Evolutionary conservation across 2,797 vertebrate genomes (phyloP).

Genomic region (Periparus ater): DNA sequence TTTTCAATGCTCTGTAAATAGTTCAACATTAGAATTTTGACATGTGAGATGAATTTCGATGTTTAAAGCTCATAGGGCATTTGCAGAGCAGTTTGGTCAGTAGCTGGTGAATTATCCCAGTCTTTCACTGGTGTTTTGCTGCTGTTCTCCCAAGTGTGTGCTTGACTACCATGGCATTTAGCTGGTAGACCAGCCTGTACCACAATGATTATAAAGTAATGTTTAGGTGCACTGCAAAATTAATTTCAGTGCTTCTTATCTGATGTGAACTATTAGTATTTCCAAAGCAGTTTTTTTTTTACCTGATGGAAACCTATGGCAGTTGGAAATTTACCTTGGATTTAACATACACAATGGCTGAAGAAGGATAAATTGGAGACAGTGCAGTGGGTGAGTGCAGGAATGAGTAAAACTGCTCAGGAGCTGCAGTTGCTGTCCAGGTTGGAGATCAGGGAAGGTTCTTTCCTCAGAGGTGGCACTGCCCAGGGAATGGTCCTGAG

Average conservation of each 20-base stretch:
- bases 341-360: not conserved
- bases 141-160: not conserved
- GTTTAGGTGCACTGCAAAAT: not conserved
- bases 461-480: not conserved
- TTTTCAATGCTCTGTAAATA: conserved; percentile 3
- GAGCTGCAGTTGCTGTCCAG: not conserved
- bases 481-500: not conserved
- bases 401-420: not conserved
- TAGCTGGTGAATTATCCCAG: not conserved
- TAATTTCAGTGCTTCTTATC: not conserved
- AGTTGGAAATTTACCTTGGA: not conserved
- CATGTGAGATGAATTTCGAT: not conserved
- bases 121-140: not conserved
- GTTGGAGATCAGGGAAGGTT: rapidly evolving
- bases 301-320: not conserved
- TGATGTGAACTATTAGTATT: not conserved
- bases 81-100: conserved; percentile 10
- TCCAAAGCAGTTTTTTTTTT: not conserved
- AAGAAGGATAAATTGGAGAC: not conserved
- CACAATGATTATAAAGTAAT: not conserved
- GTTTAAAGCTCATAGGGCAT: not conserved
- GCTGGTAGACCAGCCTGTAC: not conserved
- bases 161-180: not conserved
- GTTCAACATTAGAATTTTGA: conserved; percentile 35
- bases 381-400: not conserved